Evolutionary conservation across 2,888 invertebrate genomes (phyloP).

Genomic region (Thereva nobilitata): DNA sequence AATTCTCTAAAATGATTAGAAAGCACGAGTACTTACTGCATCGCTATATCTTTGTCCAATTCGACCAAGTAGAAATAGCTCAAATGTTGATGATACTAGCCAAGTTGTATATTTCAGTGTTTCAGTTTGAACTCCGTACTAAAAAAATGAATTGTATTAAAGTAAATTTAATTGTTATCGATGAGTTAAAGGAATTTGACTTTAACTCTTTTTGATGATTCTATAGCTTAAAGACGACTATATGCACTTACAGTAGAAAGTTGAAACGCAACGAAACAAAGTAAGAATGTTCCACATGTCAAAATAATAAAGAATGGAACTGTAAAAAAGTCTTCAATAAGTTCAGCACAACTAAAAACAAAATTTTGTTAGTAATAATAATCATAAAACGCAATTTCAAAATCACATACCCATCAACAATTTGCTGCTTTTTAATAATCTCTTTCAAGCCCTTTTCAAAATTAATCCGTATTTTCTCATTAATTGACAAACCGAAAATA

Average conservation of each 20-base stretch:
- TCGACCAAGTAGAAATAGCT: slow-evolving; percentile 23
- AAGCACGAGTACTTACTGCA: slow-evolving; percentile 21
- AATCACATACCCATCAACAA: slow-evolving; percentile 15
- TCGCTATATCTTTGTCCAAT: slow-evolving; percentile 30
- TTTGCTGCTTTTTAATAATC: slow-evolving; percentile 7
- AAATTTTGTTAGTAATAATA: background rate
- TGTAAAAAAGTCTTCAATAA: slow-evolving; percentile 27
- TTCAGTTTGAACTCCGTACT: slow-evolving; percentile 31
- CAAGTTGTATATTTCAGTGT: slow-evolving; percentile 31
- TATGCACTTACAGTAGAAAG: slow-evolving; percentile 28
- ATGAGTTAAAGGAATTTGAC: too few relatives aligned
- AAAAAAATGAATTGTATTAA: background rate
- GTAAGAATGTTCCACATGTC: slow-evolving; percentile 17
- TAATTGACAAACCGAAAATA: background rate
- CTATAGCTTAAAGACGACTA: background rate
- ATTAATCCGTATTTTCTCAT: background rate
- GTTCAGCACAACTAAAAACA: slow-evolving; percentile 24
- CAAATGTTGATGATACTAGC: slow-evolving; percentile 18
- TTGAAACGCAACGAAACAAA: slow-evolving; percentile 38
- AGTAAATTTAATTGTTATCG: background rate
- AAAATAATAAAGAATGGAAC: slow-evolving; percentile 30
- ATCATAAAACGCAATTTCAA: too few relatives aligned
- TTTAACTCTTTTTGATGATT: too few relatives aligned
- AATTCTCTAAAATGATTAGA: background rate
- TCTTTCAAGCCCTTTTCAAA: slow-evolving; percentile 1